These are phyloP conservation scores for Columba guinea DNA, from an alignment of 2,797 vertebrate species.

Conservation along the genomic window DNA sequence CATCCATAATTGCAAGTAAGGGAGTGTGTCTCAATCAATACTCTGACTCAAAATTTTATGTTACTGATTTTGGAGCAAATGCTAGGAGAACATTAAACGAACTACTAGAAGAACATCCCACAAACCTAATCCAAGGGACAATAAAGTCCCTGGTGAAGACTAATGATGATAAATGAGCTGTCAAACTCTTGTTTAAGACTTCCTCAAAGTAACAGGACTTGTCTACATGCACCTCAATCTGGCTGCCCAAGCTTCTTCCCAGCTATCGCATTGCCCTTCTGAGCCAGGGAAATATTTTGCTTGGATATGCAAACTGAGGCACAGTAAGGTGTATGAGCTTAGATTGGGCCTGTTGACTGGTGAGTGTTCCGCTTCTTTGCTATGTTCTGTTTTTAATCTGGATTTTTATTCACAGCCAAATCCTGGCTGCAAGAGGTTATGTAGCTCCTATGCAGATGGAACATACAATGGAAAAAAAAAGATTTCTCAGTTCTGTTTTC, in stretches of 20 bases:
- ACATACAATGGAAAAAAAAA: not conserved
- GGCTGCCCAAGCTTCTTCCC: not conserved
- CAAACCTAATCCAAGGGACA: not conserved
- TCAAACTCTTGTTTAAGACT: not conserved
- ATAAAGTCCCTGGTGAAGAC: not conserved
- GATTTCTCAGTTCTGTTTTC: not conserved
- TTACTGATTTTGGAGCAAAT: not conserved
- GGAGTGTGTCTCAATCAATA: not conserved
- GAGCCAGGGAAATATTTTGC: not conserved
- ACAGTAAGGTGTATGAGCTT: not conserved
- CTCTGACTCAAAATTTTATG: not conserved
- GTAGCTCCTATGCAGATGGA: not conserved
- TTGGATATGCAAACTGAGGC: not conserved
- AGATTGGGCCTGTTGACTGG: not conserved
- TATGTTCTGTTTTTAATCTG: not conserved
- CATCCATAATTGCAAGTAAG: not conserved
- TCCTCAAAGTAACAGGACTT: not conserved
- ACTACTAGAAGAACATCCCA: not conserved
- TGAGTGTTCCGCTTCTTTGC: not conserved
- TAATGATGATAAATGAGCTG: not conserved
- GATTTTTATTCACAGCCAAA: not conserved
- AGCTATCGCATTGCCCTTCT: not conserved
- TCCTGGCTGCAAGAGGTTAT: not conserved
- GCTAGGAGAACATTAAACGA: not conserved
- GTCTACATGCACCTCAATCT: fast-evolving